phyloP scores from a whole-genome alignment of 2,797 vertebrate species.

The Cossypha polioptera region DNA sequence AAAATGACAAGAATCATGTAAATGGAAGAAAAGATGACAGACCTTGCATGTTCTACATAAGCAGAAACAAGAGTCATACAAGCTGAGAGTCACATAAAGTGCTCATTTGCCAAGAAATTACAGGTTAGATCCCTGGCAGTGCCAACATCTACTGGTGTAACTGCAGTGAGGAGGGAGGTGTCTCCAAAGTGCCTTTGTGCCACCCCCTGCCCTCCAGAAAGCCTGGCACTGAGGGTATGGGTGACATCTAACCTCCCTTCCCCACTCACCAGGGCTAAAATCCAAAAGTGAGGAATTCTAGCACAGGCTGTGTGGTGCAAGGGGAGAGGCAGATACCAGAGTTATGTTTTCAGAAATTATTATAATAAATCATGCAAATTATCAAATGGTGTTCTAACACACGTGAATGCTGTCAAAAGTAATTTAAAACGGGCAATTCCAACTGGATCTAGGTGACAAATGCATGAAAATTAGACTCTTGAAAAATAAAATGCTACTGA shows the following conservation, averaged over 20 bases:
- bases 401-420: neutral
- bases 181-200: neutral
- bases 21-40: neutral
- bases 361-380: neutral
- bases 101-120: neutral
- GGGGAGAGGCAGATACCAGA: neutral
- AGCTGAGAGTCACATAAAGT: neutral
- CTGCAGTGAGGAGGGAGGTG: neutral
- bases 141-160: neutral
- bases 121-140: neutral
- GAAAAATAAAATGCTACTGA: neutral
- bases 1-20: constrained; percentile 17
- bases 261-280: neutral
- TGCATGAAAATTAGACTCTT: neutral
- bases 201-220: neutral
- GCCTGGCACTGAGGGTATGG: neutral
- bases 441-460: neutral
- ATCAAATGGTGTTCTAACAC: neutral
- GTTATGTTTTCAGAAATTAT: neutral
- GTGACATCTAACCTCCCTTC: neutral
- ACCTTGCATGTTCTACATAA: neutral
- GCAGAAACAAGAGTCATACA: neutral
- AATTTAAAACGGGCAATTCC: neutral
- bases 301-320: neutral
- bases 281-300: neutral